Evolutionary conservation across 2,113 vertebrate genomes (phyloP).

Genomic region (Martes martes): DNA sequence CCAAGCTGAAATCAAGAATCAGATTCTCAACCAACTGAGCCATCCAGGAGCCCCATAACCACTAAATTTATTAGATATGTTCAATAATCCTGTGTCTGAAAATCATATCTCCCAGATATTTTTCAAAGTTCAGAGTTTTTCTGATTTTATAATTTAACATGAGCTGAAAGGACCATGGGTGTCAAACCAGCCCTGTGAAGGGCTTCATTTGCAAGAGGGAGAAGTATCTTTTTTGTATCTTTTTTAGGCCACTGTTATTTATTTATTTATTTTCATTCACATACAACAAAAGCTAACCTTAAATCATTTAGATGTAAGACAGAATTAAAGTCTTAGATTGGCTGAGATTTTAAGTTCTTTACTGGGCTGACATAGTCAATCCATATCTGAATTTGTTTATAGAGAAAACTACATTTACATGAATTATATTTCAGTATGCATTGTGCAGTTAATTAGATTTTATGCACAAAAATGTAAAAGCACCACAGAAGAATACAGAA

Average conservation of each 20-base stretch:
- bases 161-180: fast-evolving
- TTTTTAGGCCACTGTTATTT: neutral
- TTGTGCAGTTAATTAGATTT: slow-evolving; percentile 44
- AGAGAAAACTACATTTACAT: neutral
- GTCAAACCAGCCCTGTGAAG: neutral
- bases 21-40: neutral
- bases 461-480: neutral
- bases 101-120: too few relatives aligned
- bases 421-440: neutral
- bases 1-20: neutral
- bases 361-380: neutral
- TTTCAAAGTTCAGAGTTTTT: neutral
- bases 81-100: neutral
- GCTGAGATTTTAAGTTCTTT: slow-evolving; percentile 25
- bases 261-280: neutral
- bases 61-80: neutral
- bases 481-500: neutral
- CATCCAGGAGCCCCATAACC: neutral
- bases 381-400: neutral
- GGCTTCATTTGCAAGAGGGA: neutral
- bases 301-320: neutral
- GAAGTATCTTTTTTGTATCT: neutral
- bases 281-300: neutral
- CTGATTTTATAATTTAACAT: neutral
- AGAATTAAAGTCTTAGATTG: slow-evolving; percentile 40